Evolutionary conservation across 2,113 vertebrate species (phyloP), one percentile per base, ranked within the genome.

Genomic region (Plectropomus leopardus): DNA sequence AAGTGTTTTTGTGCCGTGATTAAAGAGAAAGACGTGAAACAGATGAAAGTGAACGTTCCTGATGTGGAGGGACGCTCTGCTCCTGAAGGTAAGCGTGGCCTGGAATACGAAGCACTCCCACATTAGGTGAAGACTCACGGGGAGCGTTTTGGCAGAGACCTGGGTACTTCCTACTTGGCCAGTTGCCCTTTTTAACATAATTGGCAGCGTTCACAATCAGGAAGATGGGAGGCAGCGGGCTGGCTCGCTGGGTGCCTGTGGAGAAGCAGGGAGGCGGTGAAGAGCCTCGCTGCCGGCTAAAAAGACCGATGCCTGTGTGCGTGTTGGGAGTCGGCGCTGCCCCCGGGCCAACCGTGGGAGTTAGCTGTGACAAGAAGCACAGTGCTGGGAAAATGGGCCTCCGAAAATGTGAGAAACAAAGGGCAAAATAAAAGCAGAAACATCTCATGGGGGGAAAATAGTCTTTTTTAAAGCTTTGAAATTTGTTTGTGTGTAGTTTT

Each of bases 101-200:
- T 57, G 30, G 64, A 61, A 55, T 32, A 60, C 58, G 34, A 53
- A 78, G 23, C 15, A 19, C 64, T 8, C 74, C 53, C 65, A 15
- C 21, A 23, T 81, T 26, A 76, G 30, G n/a, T 72, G 44, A 78
- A 80, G 58, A 40, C 53, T 48, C 89, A 21, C 68, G 28, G 54
- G 32, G 59, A 72, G 40, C n/a, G 5, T 72, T 74, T 53, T 74
- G 55, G 80, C 73, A 72, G 34, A 67, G 72, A 66, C 19, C 51
- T n/a, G 26, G 70, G 58, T 54, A 72, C 68, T 70, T 81, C 66
- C 81, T 84, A 61, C 64, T 75, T 79, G 78, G 79, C 55, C 60
- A 30, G 59, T 23, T 67, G 61, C 61, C 75, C 47, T 60, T 78
- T 66, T 84, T 69, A 61, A 65, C 55, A 71, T 81, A 79, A 76